These are phyloP conservation scores for Heterocephalus glaber DNA, from an alignment of 2,113 vertebrate genomes.

Conservation along the genomic window DNA sequence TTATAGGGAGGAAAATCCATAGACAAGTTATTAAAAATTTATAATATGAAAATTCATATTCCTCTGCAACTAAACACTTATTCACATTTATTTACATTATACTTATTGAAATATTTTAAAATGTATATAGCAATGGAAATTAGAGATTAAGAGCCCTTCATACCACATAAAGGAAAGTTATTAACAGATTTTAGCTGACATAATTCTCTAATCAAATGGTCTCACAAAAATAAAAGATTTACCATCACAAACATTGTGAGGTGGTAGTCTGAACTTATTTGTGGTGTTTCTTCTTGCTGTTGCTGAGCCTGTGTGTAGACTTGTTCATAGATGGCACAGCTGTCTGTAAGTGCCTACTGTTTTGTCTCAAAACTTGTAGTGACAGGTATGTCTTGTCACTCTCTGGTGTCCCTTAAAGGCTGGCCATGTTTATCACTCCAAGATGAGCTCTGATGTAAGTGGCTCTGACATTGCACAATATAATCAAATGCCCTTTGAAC, in stretches of 20 bases:
- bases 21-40: neutral
- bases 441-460: neutral
- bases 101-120: neutral
- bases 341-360: constrained; percentile 19
- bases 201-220: neutral
- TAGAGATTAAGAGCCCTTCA: neutral
- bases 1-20: neutral
- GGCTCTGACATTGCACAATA: neutral
- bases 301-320: neutral
- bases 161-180: neutral
- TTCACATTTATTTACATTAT: neutral
- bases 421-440: constrained; percentile 14
- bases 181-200: neutral
- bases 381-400: constrained; percentile 56
- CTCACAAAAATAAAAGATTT: neutral
- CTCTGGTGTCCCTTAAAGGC: neutral
- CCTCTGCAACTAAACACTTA: neutral
- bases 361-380: constrained; percentile 45
- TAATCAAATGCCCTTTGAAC: constrained; percentile 63
- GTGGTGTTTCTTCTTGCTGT: neutral
- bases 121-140: neutral
- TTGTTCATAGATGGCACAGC: constrained; percentile 15
- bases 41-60: neutral
- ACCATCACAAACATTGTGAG: neutral
- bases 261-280: neutral